Conservation (phyloP, 2,888 invertebrate species). For the Drosophila leonis region DNA sequence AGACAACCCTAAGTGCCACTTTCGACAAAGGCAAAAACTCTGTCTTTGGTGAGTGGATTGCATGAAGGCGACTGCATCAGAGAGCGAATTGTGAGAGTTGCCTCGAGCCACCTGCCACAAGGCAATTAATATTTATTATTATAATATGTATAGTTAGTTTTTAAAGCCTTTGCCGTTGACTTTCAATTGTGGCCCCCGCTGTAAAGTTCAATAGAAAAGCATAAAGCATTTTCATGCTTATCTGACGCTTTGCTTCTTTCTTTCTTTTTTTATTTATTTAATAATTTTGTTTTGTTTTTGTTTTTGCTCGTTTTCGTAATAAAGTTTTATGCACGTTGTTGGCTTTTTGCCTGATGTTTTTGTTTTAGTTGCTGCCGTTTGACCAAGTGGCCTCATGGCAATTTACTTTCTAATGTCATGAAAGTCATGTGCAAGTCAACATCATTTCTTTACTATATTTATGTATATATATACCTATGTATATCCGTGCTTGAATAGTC, state of each 20-base stretch:
- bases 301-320: conserved; percentile 59
- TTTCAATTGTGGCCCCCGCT: conserved; percentile 43
- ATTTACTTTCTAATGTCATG: conserved; percentile 80
- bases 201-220: conserved; percentile 67
- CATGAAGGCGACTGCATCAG: conserved; percentile 22
- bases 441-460: conserved; percentile 45
- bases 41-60: conserved; percentile 8
- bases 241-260: conserved; percentile 28
- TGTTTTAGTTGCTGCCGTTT: conserved; percentile 62
- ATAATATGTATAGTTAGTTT: conserved; percentile 49
- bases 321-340: conserved; percentile 68
- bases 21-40: conserved; percentile 15
- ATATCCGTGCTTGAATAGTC: conserved; percentile 8
- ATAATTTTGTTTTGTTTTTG: neutral
- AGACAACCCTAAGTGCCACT: conserved; percentile 34
- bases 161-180: conserved; percentile 24
- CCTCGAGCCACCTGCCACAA: conserved; percentile 43
- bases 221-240: conserved; percentile 59
- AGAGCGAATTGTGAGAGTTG: conserved; percentile 31
- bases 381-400: conserved; percentile 80
- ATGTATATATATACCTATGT: conserved; percentile 12
- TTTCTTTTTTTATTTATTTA: conserved; percentile 14
- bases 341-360: conserved; percentile 25
- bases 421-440: conserved; percentile 80
- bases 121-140: conserved; percentile 76